These are phyloP conservation scores for Coregonus clupeaformis DNA, from an alignment of 2,113 vertebrate genomes.

Conservation along the genomic window DNA sequence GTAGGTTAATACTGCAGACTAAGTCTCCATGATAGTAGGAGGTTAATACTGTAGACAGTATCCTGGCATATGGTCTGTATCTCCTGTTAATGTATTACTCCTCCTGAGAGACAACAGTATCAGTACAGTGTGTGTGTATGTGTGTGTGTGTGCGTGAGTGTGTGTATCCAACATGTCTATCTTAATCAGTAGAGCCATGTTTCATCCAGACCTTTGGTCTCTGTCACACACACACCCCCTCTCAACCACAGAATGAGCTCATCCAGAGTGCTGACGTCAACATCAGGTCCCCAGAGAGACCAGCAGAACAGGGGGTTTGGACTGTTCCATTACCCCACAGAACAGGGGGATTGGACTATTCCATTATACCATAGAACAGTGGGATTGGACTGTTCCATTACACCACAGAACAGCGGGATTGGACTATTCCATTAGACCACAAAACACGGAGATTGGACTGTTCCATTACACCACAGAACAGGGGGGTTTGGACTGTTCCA, in stretches of 20 bases:
- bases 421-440: no score
- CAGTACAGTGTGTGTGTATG: background rate
- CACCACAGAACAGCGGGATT: no score
- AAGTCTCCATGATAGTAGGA: background rate
- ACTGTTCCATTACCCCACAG: no score
- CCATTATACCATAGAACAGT: no score
- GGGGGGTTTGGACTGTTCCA: no score
- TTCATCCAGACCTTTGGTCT: constrained; percentile 4
- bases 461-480: no score
- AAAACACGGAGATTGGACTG: no score
- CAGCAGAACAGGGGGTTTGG: background rate
- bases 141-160: background rate
- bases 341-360: no score
- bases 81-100: background rate
- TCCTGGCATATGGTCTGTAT: background rate
- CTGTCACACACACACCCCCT: background rate
- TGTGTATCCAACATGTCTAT: background rate
- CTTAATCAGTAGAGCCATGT: background rate
- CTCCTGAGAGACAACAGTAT: background rate
- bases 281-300: constrained; percentile 14
- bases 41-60: background rate
- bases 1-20: background rate
- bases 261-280: constrained; percentile 8
- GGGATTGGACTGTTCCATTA: no score
- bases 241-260: constrained; percentile 11